Base-by-base conservation (phyloP, 1,140 invertebrate genomes). In the Bombus huntii region DNA sequence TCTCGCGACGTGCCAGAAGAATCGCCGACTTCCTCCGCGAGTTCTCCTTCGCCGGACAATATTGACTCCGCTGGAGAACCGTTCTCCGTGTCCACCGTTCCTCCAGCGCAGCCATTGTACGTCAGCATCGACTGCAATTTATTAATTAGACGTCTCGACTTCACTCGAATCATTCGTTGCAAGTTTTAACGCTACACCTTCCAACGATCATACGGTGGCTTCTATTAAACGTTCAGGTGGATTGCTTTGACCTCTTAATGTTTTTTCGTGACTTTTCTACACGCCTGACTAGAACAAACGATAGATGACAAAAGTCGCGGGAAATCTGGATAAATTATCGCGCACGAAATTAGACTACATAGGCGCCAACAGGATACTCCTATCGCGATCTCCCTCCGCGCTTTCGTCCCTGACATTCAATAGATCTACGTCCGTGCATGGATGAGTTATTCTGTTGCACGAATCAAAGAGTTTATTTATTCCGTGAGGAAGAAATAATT, bases 61-160 rank as follows among this genome's bases (percentile, higher is more conserved):
- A 94, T 75, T 0, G 94, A 95, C 42, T 93, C 92, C 2, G 91
- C 92, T 57, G 93, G 93, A 5, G 93, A 94, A 73, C 93, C 89
- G 62, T 93, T 93, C 72, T 94, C 94, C 22, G 85, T 83, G 31
- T 94, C 93, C 37, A 89, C 83, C 6, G 81, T 83, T 31, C 87
- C 91, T 47, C 88, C 31, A 72, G 70, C 68, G 39, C 89, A 90
- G 28, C 83, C 87, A 70, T 88, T 93, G 85, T 92, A 94, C 28
- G 93, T 92, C 83, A 94, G 80, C 94, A 94, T 94, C 37, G 93
- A 93, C 94, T 94, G 68, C 15, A 89, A 89, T 83, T 78, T 34
- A 83, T 42, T 28, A 86, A 90, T 70, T 42, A 85, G n/a, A 53
- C 70, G 39, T n/a, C 70, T 62, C 42, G 44, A 28, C 22, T n/a